These are phyloP conservation scores for Cottoperca gobio DNA, from an alignment of 2,797 vertebrate species.

Conservation along the genomic window DNA sequence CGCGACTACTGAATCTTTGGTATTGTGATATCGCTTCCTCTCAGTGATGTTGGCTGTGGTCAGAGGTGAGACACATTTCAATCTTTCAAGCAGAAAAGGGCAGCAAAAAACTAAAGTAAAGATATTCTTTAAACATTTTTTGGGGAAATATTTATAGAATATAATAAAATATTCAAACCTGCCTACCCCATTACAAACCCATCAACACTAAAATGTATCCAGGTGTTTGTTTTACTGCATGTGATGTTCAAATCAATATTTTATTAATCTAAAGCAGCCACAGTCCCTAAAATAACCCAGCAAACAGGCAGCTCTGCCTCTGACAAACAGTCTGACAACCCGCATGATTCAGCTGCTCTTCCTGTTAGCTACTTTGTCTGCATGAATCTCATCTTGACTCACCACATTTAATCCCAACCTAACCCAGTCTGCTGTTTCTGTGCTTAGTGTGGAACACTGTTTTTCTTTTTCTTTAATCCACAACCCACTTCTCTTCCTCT, in stretches of 20 bases:
- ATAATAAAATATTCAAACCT: background rate
- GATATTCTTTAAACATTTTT: background rate
- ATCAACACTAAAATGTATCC: background rate
- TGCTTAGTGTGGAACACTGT: background rate
- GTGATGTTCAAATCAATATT: constrained; percentile 39
- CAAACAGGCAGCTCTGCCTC: constrained; percentile 28
- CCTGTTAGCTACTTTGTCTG: constrained; percentile 46
- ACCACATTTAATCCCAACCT: constrained; percentile 21
- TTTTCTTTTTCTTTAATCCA: constrained; percentile 19
- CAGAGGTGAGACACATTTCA: background rate
- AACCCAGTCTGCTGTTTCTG: constrained; percentile 14
- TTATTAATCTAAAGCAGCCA: constrained; percentile 9
- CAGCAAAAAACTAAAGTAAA: background rate
- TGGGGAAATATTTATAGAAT: background rate
- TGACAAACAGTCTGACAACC: constrained; percentile 43
- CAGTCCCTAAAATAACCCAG: constrained; percentile 46
- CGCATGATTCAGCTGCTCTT: constrained; percentile 57
- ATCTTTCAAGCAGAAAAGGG: background rate
- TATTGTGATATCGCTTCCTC: background rate
- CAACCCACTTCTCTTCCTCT: constrained; percentile 4
- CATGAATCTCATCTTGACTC: constrained; percentile 50
- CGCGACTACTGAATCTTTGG: no score
- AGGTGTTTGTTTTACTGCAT: background rate
- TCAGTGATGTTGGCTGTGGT: background rate
- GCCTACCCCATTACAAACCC: background rate